Base-by-base conservation (phyloP, 2,797 vertebrate species). In the Malurus leucopterus region DNA sequence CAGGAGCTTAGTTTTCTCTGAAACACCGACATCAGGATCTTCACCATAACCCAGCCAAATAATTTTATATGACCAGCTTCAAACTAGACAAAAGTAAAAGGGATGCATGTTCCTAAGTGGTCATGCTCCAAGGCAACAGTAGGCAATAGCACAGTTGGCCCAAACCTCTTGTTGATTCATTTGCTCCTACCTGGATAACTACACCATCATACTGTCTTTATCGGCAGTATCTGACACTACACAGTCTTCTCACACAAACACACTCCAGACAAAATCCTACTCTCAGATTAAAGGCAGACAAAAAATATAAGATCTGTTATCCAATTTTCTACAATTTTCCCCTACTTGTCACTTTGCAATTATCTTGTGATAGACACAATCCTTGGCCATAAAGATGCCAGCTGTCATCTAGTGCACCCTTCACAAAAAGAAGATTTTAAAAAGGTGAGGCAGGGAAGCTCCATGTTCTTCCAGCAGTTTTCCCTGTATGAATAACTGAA, bases 391-490 rank as follows among this genome's bases (percentile, higher is more conserved):
- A 68, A 76, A 57, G 34, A 65, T 38, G 18, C 8, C 23, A 47
- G 22, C 20, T 81, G 34, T 38, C 44, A 78, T 23, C 34, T 51
- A 47, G 13, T 4, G 11, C 15, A 53, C 4, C 9, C 32, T 82
- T 61, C 61, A 51, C 21, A 43, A 49, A 40, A 81, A n/a, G 1
- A 63, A 43, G 83, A 34, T 1, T 0, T n/a, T 58, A 26, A 70
- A 73, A 44, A 11, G 4, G 5, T 7, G 11, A 4, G 2, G 13
- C 3, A 24, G 4, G 4, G 7, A 10, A 7, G 3, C 13, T 49
- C 15, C 9, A 34, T 9, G 5, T 34, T 59, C 49, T 76, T 83
- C 21, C 41, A 77, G 23, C 19, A 82, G 11, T 67, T 74, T 30
- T 55, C 50, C 21, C 24, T 46, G 15, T 32, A 54, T 44, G 10